Evolutionary conservation across 1,140 invertebrate genomes (phyloP).

Genomic region (Drosophila serrata): DNA sequence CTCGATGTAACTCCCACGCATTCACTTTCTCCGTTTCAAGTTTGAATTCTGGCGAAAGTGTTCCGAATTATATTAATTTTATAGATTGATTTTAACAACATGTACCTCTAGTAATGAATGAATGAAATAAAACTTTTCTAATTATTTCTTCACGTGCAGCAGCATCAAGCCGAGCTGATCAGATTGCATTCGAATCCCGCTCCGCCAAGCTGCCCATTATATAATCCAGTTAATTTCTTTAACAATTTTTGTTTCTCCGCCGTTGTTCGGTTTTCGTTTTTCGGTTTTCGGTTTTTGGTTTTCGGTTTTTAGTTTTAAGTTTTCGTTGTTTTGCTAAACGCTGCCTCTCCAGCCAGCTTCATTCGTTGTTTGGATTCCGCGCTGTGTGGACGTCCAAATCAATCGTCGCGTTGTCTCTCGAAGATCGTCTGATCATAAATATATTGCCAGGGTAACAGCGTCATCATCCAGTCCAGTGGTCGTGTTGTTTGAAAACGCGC

Average conservation of each 20-base stretch:
- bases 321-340: slow-evolving; percentile 58
- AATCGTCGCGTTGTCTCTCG: slow-evolving; percentile 36
- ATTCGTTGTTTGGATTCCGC: slow-evolving; percentile 75
- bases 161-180: slow-evolving; percentile 65
- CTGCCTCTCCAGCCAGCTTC: slow-evolving; percentile 43
- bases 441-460: slow-evolving; percentile 2
- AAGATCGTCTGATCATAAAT: slow-evolving; percentile 21
- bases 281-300: not conserved
- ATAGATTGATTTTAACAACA: too few species aligned
- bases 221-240: slow-evolving; percentile 84
- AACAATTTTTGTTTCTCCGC: slow-evolving; percentile 67
- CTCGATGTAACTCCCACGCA: too few species aligned
- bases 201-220: slow-evolving; percentile 59
- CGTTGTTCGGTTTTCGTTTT: slow-evolving; percentile 11
- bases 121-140: too few species aligned
- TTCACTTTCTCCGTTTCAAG: too few species aligned
- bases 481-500: not conserved
- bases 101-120: too few species aligned
- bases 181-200: slow-evolving; percentile 71
- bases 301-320: slow-evolving; percentile 32
- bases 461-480: slow-evolving; percentile 1
- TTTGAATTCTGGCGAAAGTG: too few species aligned
- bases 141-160: not conserved
- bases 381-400: slow-evolving; percentile 60
- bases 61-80: too few species aligned